These are phyloP conservation scores for Rhynchonema sp. DNA, from an alignment of 2,888 invertebrate genomes.

Conservation along the genomic window DNA sequence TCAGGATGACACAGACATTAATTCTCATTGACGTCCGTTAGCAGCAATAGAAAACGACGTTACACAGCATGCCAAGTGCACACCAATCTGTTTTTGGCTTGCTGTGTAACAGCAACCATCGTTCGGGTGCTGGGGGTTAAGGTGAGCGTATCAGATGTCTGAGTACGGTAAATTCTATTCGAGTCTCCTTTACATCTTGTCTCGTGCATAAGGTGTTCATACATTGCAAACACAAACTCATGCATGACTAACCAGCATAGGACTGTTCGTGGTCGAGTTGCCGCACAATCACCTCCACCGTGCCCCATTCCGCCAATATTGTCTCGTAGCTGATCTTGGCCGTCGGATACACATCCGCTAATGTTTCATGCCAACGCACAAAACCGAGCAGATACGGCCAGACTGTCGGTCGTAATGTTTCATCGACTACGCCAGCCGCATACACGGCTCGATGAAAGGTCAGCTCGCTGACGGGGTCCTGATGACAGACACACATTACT, in stretches of 20 bases:
- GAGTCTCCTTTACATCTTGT: too few relatives aligned
- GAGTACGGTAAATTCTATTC: too few relatives aligned
- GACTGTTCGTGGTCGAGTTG: slow-evolving; percentile 51
- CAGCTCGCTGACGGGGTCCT: neutral
- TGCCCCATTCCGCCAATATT: slow-evolving; percentile 82
- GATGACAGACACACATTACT: too few relatives aligned
- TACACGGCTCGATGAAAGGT: neutral
- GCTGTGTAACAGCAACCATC: too few relatives aligned
- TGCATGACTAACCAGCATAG: slow-evolving; percentile 5
- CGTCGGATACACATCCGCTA: neutral
- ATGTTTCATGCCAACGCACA: slow-evolving; percentile 1
- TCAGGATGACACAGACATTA: neutral
- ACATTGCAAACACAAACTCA: too few relatives aligned
- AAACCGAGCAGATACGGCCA: slow-evolving; percentile 23
- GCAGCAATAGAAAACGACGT: too few relatives aligned
- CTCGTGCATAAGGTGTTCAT: too few relatives aligned
- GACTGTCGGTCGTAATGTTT: slow-evolving; percentile 7
- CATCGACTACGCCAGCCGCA: neutral
- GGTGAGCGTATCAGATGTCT: too few relatives aligned
- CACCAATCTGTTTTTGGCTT: too few relatives aligned
- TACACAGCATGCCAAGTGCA: too few relatives aligned
- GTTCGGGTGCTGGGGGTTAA: too few relatives aligned
- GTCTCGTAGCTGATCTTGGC: slow-evolving; percentile 48
- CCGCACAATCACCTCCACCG: slow-evolving; percentile 72
- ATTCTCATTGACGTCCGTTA: too few relatives aligned